A percentile compares a stretch with the other conserved stretches of the same genome.
Conservation (phyloP, 2,797 vertebrate genomes). For the Coendou prehensilis region DNA sequence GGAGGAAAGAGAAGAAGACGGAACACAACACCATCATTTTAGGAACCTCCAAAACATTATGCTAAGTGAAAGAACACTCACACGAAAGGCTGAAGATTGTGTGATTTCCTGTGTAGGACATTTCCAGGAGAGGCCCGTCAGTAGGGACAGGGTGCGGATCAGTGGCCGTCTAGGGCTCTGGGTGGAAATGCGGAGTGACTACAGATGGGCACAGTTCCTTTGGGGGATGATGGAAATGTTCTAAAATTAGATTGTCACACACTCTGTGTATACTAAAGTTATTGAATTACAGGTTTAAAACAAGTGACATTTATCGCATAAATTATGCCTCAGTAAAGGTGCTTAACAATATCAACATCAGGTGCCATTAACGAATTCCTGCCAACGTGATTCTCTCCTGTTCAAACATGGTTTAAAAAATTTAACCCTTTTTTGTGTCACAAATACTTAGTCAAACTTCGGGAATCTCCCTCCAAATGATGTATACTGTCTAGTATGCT, state of each 20-base stretch:
- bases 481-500: neutral
- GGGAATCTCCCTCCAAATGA: neutral
- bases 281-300: neutral
- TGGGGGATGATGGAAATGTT: neutral
- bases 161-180: neutral
- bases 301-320: constrained; percentile 10
- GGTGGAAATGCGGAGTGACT: neutral
- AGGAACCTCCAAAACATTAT: neutral
- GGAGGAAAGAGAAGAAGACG: neutral
- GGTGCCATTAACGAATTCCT: neutral
- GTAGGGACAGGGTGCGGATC: neutral
- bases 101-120: neutral
- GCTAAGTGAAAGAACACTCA: neutral
- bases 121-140: neutral
- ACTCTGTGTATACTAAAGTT: neutral
- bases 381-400: neutral
- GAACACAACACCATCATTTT: neutral
- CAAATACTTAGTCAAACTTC: neutral
- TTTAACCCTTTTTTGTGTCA: neutral
- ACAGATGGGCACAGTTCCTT: neutral
- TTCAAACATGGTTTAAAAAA: neutral
- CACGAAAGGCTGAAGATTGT: too few relatives aligned
- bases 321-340: neutral
- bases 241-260: neutral
- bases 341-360: constrained; percentile 13